Percentiles rank a stretch among this genome's conserved stretches.
phyloP scores from a whole-genome alignment of 2,797 vertebrate species.

The Mionectes olivaceus region DNA sequence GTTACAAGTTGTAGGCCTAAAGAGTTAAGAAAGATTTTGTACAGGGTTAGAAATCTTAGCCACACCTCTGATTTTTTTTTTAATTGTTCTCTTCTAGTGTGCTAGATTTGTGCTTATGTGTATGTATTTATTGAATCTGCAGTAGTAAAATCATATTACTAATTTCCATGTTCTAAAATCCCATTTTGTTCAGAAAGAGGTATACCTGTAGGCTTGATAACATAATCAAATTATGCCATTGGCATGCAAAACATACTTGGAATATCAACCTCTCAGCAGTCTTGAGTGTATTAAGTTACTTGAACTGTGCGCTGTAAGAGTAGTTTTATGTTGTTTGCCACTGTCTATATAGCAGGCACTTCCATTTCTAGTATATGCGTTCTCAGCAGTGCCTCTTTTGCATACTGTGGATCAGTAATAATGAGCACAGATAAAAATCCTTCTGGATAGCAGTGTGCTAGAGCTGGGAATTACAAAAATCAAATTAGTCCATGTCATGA shows the following conservation, averaged over 20 bases:
- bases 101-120: accelerated
- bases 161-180: background rate
- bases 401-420: background rate
- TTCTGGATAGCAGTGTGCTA: background rate
- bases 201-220: background rate
- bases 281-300: background rate
- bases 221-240: background rate
- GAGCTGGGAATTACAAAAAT: background rate
- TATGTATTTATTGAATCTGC: background rate
- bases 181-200: background rate
- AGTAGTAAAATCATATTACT: background rate
- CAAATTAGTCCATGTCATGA: background rate
- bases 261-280: background rate
- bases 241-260: background rate
- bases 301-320: background rate
- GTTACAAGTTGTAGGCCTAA: background rate
- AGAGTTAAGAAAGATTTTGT: background rate
- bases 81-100: background rate
- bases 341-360: background rate
- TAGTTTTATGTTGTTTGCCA: background rate
- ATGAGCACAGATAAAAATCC: background rate
- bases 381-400: background rate
- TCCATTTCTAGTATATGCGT: background rate
- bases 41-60: background rate
- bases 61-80: background rate